Conservation (phyloP, 2,113 vertebrate genomes). For the Sceloporus tristichus region DNA sequence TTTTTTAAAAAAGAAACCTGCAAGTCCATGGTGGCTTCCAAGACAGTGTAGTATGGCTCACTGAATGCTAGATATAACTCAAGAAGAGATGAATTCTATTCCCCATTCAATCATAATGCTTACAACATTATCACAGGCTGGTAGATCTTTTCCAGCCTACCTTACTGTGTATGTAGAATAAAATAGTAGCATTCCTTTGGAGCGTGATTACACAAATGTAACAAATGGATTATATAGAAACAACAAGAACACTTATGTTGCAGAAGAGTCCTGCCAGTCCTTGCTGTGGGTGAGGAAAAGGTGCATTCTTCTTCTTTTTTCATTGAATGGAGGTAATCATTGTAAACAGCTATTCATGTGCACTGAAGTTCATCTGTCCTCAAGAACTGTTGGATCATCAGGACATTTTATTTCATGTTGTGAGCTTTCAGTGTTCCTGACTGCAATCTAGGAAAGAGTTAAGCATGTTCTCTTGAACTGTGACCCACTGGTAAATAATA, state of each 20-base stretch:
- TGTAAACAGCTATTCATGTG: background rate
- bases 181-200: background rate
- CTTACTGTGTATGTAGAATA: background rate
- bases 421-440: background rate
- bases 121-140: no score
- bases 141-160: background rate
- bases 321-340: background rate
- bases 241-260: background rate
- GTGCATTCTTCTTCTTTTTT: background rate
- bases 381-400: background rate
- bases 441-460: background rate
- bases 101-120: background rate
- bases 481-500: background rate
- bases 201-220: background rate
- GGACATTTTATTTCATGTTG: background rate
- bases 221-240: background rate
- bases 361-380: background rate
- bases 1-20: background rate
- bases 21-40: background rate
- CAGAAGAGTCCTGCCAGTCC: no score
- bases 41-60: background rate
- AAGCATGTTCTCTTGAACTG: background rate
- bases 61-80: background rate
- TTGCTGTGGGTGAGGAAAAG: background rate
- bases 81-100: background rate